Percentiles rank a stretch among this genome's conserved stretches.
Evolutionary conservation across 2,888 invertebrate genomes (phyloP).

Genomic region (Nymphalis c-album): DNA sequence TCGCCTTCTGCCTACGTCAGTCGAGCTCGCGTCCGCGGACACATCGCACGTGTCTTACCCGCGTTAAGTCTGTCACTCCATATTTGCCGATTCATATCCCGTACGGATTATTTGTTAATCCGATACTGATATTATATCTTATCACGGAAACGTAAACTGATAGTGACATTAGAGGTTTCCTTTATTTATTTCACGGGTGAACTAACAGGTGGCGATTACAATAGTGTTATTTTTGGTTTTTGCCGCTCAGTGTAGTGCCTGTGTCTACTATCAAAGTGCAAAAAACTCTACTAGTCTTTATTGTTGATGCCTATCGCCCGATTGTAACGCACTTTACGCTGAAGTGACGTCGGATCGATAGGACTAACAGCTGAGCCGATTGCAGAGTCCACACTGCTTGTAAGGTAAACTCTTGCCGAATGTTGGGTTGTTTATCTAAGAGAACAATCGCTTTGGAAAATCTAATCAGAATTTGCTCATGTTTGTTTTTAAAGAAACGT

Average conservation of each 20-base stretch:
- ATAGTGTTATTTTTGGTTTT: slow-evolving; percentile 64
- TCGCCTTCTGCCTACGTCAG: slow-evolving; percentile 64
- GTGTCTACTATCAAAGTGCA: slow-evolving; percentile 55
- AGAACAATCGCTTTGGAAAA: background rate
- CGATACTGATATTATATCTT: slow-evolving; percentile 36
- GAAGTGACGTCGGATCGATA: slow-evolving; percentile 65
- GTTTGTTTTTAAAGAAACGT: background rate
- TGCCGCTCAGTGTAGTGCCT: slow-evolving; percentile 54
- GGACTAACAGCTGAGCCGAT: slow-evolving; percentile 64
- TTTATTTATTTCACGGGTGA: slow-evolving; percentile 28
- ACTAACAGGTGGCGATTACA: slow-evolving; percentile 66
- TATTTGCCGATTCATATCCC: slow-evolving; percentile 47
- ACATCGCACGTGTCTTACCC: slow-evolving; percentile 46
- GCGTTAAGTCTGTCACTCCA: slow-evolving; percentile 31
- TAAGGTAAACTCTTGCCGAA: slow-evolving; percentile 56
- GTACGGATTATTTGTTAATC: slow-evolving; percentile 39
- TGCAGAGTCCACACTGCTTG: slow-evolving; percentile 58
- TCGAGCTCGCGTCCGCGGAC: slow-evolving; percentile 56
- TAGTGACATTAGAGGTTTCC: slow-evolving; percentile 36
- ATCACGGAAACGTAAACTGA: slow-evolving; percentile 42
- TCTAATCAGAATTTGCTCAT: background rate
- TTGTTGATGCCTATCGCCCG: slow-evolving; percentile 48
- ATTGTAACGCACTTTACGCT: slow-evolving; percentile 46
- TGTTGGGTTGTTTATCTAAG: background rate
- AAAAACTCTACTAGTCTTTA: slow-evolving; percentile 55